phyloP scores from a whole-genome alignment of 2,888 invertebrate species.

The Pristionchus japonicus region DNA sequence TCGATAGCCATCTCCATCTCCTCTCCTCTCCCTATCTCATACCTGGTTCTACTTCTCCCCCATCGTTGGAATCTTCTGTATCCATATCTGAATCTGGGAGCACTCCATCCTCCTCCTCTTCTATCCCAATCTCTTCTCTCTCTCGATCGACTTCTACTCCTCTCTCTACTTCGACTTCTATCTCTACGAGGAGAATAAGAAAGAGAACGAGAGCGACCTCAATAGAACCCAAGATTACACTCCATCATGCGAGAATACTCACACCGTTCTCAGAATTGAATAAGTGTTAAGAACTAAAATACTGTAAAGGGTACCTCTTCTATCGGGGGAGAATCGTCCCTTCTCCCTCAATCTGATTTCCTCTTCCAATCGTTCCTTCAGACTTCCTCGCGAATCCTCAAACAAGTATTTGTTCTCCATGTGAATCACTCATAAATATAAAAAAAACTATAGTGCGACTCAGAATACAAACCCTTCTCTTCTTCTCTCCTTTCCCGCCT shows the following conservation, averaged over 20 bases:
- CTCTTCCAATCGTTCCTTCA: neutral
- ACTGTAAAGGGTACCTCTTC: neutral
- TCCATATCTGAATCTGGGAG: neutral
- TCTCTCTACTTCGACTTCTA: neutral
- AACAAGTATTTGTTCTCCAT: neutral
- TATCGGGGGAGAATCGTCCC: neutral
- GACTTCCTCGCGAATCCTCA: constrained; percentile 14
- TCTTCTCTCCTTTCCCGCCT: neutral
- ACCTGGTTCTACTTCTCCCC: constrained; percentile 5
- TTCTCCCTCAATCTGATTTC: constrained; percentile 20
- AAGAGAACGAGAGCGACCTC: constrained; percentile 4
- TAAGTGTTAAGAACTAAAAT: too few relatives aligned
- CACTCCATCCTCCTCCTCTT: too few relatives aligned
- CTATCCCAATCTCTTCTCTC: neutral
- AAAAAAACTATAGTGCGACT: neutral
- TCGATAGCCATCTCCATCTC: too few relatives aligned
- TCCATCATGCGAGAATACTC: neutral
- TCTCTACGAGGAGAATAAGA: constrained; percentile 11
- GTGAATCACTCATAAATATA: neutral
- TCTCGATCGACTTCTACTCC: constrained; percentile 38
- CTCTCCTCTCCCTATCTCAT: too few relatives aligned
- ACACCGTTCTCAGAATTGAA: too few relatives aligned
- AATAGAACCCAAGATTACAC: neutral
- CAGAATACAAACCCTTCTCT: neutral
- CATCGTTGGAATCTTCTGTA: constrained; percentile 22